A percentile compares a stretch with the other conserved stretches of the same genome.
Conservation (phyloP, 2,113 vertebrate genomes). For the Thinocorus orbignyianus region DNA sequence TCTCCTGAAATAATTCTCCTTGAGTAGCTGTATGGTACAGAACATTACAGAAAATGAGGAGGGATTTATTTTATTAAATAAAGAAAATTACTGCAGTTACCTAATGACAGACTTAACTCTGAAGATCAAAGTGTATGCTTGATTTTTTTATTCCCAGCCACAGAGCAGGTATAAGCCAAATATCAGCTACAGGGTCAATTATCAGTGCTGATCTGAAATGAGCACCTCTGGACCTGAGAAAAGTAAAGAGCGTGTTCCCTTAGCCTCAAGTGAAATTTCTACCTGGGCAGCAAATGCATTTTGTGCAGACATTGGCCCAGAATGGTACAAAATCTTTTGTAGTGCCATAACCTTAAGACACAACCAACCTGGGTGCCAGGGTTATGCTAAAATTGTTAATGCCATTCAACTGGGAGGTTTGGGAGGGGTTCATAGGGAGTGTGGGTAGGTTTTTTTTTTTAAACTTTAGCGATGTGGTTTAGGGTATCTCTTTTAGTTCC, state of each 20-base stretch:
- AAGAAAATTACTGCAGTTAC: neutral
- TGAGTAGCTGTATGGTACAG: neutral
- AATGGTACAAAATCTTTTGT: neutral
- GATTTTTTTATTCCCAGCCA: neutral
- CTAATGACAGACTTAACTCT: neutral
- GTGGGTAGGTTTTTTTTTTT: neutral
- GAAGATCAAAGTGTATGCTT: neutral
- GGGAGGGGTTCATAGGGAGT: fast-evolving
- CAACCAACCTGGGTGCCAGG: neutral
- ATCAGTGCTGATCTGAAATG: neutral
- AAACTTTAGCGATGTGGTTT: neutral
- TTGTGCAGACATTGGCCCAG: neutral
- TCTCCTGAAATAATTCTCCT: neutral
- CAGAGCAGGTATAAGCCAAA: neutral
- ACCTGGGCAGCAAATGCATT: neutral
- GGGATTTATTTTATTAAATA: neutral
- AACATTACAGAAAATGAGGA: neutral
- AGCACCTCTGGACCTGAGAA: neutral
- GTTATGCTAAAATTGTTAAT: neutral
- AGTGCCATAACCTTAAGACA: neutral
- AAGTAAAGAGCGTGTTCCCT: neutral
- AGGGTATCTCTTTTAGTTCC: neutral
- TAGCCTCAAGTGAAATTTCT: neutral
- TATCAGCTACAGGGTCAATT: neutral
- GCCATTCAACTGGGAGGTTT: neutral